Conservation (phyloP, 1,140 invertebrate species). For the Drosophila azteca region DNA sequence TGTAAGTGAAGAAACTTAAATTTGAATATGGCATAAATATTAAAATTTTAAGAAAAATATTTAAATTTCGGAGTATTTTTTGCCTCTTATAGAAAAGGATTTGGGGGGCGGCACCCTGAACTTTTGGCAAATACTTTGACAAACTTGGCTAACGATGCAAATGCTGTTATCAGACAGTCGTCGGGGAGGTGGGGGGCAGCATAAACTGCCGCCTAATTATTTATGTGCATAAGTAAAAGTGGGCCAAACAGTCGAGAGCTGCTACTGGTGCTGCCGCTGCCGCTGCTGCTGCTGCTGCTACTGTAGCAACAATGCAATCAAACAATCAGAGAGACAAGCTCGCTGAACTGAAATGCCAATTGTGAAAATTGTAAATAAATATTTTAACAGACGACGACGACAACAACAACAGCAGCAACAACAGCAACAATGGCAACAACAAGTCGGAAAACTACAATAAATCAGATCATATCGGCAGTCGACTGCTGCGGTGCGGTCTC, state of each 20-base stretch:
- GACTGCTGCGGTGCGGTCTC: slow-evolving; percentile 43
- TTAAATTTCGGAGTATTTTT: too few relatives aligned
- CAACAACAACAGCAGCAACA: too few relatives aligned
- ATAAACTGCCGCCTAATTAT: slow-evolving; percentile 56
- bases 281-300: background rate
- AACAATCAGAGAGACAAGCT: slow-evolving; percentile 51
- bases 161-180: slow-evolving; percentile 44
- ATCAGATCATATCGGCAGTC: slow-evolving; percentile 75
- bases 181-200: slow-evolving; percentile 18
- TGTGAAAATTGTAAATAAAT: slow-evolving; percentile 82
- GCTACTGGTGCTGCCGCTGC: background rate
- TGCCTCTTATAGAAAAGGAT: too few relatives aligned
- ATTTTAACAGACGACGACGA: slow-evolving; percentile 71
- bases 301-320: slow-evolving; percentile 48
- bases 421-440: slow-evolving; percentile 28
- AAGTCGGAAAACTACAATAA: slow-evolving; percentile 71
- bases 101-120: slow-evolving; percentile 1
- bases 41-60: too few relatives aligned
- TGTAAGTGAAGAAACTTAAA: too few relatives aligned
- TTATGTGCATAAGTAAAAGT: slow-evolving; percentile 67
- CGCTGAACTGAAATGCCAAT: slow-evolving; percentile 70
- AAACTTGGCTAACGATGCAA: slow-evolving; percentile 46
- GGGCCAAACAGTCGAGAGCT: slow-evolving; percentile 44
- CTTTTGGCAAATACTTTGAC: slow-evolving; percentile 20
- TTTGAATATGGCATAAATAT: too few relatives aligned